phyloP scores from a whole-genome alignment of 2,888 invertebrate species.

The Pterobdella sp. region DNA sequence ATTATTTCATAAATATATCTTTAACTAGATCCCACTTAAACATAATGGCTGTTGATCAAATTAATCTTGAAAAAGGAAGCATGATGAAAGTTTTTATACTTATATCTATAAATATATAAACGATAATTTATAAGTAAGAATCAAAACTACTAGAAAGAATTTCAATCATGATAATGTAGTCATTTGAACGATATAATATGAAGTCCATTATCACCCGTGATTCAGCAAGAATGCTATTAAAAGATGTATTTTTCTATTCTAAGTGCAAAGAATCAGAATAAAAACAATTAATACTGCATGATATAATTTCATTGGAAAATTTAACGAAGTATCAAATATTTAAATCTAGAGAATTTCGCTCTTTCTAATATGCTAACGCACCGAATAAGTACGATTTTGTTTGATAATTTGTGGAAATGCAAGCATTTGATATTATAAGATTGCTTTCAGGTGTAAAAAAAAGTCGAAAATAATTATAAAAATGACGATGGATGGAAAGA shows the following conservation, averaged over 20 bases:
- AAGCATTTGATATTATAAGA: not conserved
- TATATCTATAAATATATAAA: too few relatives aligned
- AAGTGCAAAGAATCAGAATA: not conserved
- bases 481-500: slow-evolving; percentile 2
- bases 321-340: too few relatives aligned
- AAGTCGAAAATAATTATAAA: not conserved
- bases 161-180: not conserved
- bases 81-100: too few relatives aligned
- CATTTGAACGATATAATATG: not conserved
- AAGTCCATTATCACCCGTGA: slow-evolving; percentile 13
- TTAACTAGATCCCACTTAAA: too few relatives aligned
- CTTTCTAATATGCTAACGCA: too few relatives aligned
- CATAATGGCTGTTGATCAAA: too few relatives aligned
- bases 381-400: slow-evolving; percentile 1
- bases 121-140: not conserved
- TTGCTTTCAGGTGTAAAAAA: not conserved
- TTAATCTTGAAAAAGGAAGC: too few relatives aligned
- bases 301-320: not conserved
- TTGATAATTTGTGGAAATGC: not conserved
- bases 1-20: too few relatives aligned
- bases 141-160: not conserved
- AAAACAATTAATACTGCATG: not conserved
- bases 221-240: slow-evolving; percentile 7
- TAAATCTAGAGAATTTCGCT: too few relatives aligned
- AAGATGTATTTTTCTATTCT: not conserved